Percentiles rank a stretch among this genome's conserved stretches.
phyloP scores from a whole-genome alignment of 2,888 invertebrate species.

The Cepaea hortensis region DNA sequence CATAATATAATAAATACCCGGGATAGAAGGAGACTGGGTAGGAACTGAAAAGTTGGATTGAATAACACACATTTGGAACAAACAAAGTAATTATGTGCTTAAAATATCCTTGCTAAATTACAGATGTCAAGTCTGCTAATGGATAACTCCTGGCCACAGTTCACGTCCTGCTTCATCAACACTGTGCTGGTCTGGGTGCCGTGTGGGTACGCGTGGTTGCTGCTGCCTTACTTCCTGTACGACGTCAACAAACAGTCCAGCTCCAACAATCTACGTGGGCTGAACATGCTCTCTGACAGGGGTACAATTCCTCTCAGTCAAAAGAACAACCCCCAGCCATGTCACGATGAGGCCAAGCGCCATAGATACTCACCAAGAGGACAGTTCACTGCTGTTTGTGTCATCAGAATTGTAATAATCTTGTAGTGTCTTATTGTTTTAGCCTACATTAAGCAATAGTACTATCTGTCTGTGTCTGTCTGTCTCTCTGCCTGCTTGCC shows the following conservation, averaged over 20 bases:
- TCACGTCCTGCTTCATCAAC: conserved; percentile 93
- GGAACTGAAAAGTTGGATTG: too few species aligned
- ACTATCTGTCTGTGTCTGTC: not conserved
- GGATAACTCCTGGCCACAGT: conserved; percentile 79
- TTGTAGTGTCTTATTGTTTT: not conserved
- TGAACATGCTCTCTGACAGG: too few species aligned
- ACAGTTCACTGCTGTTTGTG: conserved; percentile 16
- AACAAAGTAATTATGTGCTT: not conserved
- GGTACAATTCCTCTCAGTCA: not conserved
- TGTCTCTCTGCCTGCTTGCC: not conserved
- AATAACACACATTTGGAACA: not conserved
- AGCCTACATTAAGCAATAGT: not conserved
- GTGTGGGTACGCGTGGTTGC: conserved; percentile 88
- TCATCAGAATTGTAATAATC: conserved; percentile 11
- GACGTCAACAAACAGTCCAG: conserved; percentile 49
- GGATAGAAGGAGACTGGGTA: too few species aligned
- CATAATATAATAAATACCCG: too few species aligned
- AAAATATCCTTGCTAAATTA: not conserved
- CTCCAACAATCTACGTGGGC: not conserved
- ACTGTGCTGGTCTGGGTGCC: conserved; percentile 93
- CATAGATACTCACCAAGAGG: not conserved
- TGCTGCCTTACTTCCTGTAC: conserved; percentile 80
- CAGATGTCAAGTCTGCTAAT: conserved; percentile 62
- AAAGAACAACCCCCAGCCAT: not conserved
- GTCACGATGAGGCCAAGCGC: not conserved